A percentile compares a stretch with the other conserved stretches of the same genome.
These are phyloP conservation scores for Fistularia tabacaria DNA, from an alignment of 2,797 vertebrate genomes.

Conservation along the genomic window DNA sequence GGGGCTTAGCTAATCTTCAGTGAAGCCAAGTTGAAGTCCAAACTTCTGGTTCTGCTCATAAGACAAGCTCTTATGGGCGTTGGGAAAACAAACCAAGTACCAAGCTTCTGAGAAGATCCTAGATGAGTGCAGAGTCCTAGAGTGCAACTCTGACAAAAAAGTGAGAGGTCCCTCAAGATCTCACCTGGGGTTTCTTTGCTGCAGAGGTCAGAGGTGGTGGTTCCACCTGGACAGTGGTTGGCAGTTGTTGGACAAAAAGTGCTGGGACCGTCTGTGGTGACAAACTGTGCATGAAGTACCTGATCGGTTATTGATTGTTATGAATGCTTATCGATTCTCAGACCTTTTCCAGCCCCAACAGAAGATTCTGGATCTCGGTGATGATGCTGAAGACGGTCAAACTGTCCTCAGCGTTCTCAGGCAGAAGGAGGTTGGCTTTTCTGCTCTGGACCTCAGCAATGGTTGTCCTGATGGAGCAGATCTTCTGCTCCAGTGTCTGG, in stretches of 20 bases:
- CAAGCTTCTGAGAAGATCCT: too few species aligned
- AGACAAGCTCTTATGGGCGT: too few species aligned
- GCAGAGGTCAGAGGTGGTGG: slow-evolving; percentile 1
- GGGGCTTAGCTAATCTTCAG: too few species aligned
- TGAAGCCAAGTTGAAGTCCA: too few species aligned
- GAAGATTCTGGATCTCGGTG: slow-evolving; percentile 73
- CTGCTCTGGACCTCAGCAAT: slow-evolving; percentile 81
- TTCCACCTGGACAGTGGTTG: slow-evolving; percentile 36
- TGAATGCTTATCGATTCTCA: not conserved
- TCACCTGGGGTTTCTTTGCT: slow-evolving; percentile 50
- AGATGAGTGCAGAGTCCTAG: too few species aligned
- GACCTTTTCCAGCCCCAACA: slow-evolving; percentile 83
- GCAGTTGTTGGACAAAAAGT: slow-evolving; percentile 58
- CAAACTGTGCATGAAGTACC: not conserved
- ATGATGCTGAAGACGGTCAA: slow-evolving; percentile 80
- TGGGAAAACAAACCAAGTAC: too few species aligned
- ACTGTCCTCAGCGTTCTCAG: slow-evolving; percentile 72
- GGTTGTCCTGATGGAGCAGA: slow-evolving; percentile 82
- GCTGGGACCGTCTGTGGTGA: slow-evolving; percentile 55
- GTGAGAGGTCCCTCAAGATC: not conserved
- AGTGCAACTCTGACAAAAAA: too few species aligned
- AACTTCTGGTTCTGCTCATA: too few species aligned
- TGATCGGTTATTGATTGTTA: fast-evolving
- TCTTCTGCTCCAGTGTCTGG: slow-evolving; percentile 78
- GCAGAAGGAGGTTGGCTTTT: slow-evolving; percentile 76